Evolutionary conservation across 2,888 invertebrate species (phyloP).

Genomic region (Rosalia funebris): DNA sequence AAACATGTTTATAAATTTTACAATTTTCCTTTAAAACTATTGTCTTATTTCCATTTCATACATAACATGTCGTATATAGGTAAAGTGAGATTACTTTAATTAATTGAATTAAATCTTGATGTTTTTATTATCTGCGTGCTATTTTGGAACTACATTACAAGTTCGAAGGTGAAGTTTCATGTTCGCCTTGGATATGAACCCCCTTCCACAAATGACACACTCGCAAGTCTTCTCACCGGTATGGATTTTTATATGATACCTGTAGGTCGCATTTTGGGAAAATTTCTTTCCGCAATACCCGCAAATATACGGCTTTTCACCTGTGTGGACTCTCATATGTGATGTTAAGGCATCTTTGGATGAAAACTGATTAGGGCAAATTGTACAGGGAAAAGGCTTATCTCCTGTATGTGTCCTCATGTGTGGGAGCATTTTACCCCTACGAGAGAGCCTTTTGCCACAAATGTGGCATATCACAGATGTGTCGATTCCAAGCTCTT

Average conservation of each 20-base stretch:
- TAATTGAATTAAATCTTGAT: too few relatives aligned
- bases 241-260: constrained; percentile 66
- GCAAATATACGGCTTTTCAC: constrained; percentile 60
- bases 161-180: constrained; percentile 15
- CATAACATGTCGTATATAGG: too few relatives aligned
- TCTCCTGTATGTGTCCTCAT: constrained; percentile 51
- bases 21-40: too few relatives aligned
- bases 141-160: constrained; percentile 1
- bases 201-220: constrained; percentile 67
- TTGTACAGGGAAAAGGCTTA: constrained; percentile 45
- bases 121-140: neutral
- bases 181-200: constrained; percentile 57
- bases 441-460: constrained; percentile 51
- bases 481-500: constrained; percentile 62
- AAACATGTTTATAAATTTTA: too few relatives aligned
- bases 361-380: constrained; percentile 49
- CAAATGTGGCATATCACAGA: constrained; percentile 56
- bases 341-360: constrained; percentile 64
- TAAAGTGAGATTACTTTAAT: too few relatives aligned
- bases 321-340: constrained; percentile 52
- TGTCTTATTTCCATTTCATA: too few relatives aligned
- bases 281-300: constrained; percentile 48
- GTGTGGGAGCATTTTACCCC: constrained; percentile 49
- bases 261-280: constrained; percentile 65
- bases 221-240: constrained; percentile 67